Evolutionary conservation across 2,113 vertebrate species (phyloP), one percentile per base, ranked within the genome.

Genomic region (Orcinus orca): DNA sequence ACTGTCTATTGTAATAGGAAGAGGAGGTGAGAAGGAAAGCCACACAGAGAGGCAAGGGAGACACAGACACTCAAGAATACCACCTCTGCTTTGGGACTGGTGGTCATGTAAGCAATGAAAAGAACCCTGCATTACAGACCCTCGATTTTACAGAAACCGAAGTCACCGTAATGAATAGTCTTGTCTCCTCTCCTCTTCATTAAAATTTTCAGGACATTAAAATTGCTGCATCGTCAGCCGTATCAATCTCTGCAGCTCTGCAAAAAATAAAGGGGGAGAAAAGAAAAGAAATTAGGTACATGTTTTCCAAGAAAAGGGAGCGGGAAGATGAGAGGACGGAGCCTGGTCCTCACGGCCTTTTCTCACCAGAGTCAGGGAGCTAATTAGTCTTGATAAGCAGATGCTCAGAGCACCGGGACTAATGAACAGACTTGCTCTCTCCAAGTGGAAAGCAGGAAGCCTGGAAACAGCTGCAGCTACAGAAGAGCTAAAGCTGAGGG

Each of bases 351-450:
- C 38, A 11, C 0, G 2, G 76, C 50, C 60, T 85, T 93, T 93
- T 77, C 47, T 91, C 77, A 96, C 68, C 83, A 71, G 67, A 79
- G 85, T 36, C 88, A 88, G 65, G 53, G 74, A 96, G 73, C 85
- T 96, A 88, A 97, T 96, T 94, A 93, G 50, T 88, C 62, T 77
- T 88, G 92, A 81, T 81, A 88, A 94, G 93, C 84, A 97, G 91
- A 96, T 86, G 29, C 38, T 94, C 79, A 96, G 73, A 77, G 63
- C 82, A 93, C 76, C 41, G 91, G 88, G 36, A 91, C 85, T 97
- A 96, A 86, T 83, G 71, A 97, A 88, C 58, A 88, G 60, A 70
- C 3, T 79, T 79, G 31, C 82, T 97, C 73, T 83, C 25, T 65
- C 41, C 41, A 79, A 82, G n/a, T 67, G 50, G 82, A 93, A 95